Evolutionary conservation across 2,797 vertebrate species (phyloP).

Genomic region (Spinus pinus): DNA sequence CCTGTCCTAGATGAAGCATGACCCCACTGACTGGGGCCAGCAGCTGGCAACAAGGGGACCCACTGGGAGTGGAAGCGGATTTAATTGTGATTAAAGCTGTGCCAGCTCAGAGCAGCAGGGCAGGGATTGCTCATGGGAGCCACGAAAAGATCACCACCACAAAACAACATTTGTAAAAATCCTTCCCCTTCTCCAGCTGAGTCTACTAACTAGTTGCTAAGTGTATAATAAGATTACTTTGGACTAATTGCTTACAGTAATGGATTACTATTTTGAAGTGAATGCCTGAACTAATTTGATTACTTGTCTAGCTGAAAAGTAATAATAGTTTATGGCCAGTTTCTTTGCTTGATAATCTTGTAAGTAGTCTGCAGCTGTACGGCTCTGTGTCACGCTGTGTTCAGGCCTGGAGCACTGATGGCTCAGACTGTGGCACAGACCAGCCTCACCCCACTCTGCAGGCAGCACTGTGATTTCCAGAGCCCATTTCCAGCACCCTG

Average conservation of each 20-base stretch:
- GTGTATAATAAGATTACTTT: slow-evolving; percentile 25
- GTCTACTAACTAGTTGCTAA: slow-evolving; percentile 38
- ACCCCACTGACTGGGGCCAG: background rate
- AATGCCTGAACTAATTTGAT: slow-evolving; percentile 54
- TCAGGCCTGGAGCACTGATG: background rate
- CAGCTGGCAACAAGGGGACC: background rate
- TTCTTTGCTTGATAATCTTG: slow-evolving; percentile 46
- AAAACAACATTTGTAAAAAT: background rate
- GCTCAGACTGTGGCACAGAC: background rate
- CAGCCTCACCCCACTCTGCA: rapidly evolving
- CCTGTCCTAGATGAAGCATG: background rate
- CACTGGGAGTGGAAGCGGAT: background rate
- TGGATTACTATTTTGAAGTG: slow-evolving; percentile 8
- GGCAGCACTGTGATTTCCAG: background rate
- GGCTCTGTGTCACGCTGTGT: background rate
- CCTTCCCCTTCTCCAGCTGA: background rate
- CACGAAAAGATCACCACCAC: background rate
- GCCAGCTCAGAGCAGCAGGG: background rate
- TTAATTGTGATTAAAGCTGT: background rate
- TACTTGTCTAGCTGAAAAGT: slow-evolving; percentile 44
- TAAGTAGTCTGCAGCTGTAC: slow-evolving; percentile 32
- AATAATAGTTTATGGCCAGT: slow-evolving; percentile 39
- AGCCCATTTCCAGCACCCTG: rapidly evolving
- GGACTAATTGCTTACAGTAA: slow-evolving; percentile 34
- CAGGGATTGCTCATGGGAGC: background rate